A percentile compares a stretch with the other conserved stretches of the same genome.
phyloP scores from a whole-genome alignment of 2,113 vertebrate genomes.

The Strix uralensis region DNA sequence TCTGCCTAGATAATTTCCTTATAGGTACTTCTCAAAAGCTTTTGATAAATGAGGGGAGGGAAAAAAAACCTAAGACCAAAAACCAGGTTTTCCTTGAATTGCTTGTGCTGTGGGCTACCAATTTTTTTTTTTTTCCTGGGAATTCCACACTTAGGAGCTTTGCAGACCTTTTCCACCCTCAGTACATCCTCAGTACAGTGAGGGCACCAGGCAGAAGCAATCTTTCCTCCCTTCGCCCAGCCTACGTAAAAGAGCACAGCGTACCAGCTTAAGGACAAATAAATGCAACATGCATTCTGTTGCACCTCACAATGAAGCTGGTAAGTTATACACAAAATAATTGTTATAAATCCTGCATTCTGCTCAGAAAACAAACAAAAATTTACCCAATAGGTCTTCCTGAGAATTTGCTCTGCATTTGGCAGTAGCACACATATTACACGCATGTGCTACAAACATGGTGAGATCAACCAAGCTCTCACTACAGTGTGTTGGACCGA shows the following conservation, averaged over 20 bases:
- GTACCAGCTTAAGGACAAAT: neutral
- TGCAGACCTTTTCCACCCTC: neutral
- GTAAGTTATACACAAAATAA: neutral
- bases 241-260: rapidly evolving
- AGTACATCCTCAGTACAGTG: neutral
- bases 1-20: neutral
- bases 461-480: neutral
- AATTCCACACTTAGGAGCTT: neutral
- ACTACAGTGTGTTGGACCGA: neutral
- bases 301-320: neutral
- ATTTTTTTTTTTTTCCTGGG: neutral
- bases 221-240: neutral
- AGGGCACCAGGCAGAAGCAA: neutral
- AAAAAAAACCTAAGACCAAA: neutral
- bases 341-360: neutral
- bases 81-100: neutral
- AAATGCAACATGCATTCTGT: neutral
- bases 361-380: neutral
- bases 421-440: neutral
- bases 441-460: rapidly evolving
- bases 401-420: neutral
- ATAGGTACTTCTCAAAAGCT: neutral
- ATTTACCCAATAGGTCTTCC: neutral
- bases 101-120: neutral
- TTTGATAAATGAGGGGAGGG: neutral